phyloP scores from a whole-genome alignment of 1,140 invertebrate species.

The Drosophila fuyamai region DNA sequence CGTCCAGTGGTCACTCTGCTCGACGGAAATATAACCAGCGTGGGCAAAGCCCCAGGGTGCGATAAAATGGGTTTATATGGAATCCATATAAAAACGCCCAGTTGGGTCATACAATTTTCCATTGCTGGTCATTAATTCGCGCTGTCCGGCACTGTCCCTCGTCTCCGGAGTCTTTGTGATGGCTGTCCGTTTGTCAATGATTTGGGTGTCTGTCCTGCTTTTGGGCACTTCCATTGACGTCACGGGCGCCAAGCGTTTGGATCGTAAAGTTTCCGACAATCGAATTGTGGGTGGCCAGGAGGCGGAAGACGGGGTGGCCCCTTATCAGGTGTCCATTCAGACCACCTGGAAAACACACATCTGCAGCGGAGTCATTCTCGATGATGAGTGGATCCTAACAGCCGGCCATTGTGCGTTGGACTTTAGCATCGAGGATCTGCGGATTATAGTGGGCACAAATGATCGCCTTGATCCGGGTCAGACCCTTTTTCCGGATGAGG shows the following conservation, averaged over 20 bases:
- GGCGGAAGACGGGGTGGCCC: constrained; percentile 82
- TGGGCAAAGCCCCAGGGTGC: constrained; percentile 22
- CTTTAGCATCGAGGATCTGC: constrained; percentile 47
- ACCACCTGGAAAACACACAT: constrained; percentile 68
- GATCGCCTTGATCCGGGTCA: constrained; percentile 55
- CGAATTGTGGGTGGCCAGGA: constrained; percentile 83
- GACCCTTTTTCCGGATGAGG: constrained; percentile 36
- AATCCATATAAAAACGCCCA: constrained; percentile 66
- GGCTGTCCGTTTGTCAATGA: constrained; percentile 12
- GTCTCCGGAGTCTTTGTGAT: constrained; percentile 10
- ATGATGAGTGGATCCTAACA: constrained; percentile 80
- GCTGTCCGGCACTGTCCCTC: constrained; percentile 18
- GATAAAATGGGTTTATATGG: constrained; percentile 52
- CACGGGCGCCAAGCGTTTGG: constrained; percentile 57
- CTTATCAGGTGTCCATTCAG: constrained; percentile 85
- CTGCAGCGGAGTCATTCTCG: constrained; percentile 83
- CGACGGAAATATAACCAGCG: constrained; percentile 16
- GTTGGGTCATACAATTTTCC: constrained; percentile 55
- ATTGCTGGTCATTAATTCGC: constrained; percentile 73
- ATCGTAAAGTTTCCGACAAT: constrained; percentile 48
- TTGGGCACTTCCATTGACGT: constrained; percentile 70
- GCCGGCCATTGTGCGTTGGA: constrained; percentile 84
- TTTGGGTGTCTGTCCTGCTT: constrained; percentile 22
- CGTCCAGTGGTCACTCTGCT: constrained; percentile 25
- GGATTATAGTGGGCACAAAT: constrained; percentile 73